These are phyloP conservation scores for Spilosoma lubricipeda DNA, from an alignment of 2,888 invertebrate species.

Conservation along the genomic window DNA sequence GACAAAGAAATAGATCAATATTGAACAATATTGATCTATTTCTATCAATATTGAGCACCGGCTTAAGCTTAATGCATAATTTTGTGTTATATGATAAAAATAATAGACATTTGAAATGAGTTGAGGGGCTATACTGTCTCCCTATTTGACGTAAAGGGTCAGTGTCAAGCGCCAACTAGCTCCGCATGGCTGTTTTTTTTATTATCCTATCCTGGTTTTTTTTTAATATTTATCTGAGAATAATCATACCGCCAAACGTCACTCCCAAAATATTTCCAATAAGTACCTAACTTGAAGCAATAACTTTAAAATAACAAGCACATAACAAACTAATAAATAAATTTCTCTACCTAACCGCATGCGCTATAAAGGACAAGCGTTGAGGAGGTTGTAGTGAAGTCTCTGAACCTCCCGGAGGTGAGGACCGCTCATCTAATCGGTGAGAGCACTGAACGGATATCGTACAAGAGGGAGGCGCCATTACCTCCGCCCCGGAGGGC, in stretches of 20 bases:
- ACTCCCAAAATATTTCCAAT: constrained; percentile 14
- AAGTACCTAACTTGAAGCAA: neutral
- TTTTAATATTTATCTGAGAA: neutral
- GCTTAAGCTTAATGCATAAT: too few relatives aligned
- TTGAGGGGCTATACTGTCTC: neutral
- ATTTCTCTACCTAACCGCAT: constrained; percentile 67
- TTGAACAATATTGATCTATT: too few relatives aligned
- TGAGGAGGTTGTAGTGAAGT: constrained; percentile 74
- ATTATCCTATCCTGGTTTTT: neutral
- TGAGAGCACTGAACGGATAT: constrained; percentile 43
- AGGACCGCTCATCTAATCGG: constrained; percentile 71
- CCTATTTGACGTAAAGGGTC: too few relatives aligned
- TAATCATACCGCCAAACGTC: neutral
- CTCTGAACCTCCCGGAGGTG: constrained; percentile 75
- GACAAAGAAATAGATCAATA: neutral
- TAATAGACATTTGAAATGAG: neutral
- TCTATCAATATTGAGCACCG: too few relatives aligned
- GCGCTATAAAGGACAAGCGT: constrained; percentile 73
- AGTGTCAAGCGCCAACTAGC: too few relatives aligned
- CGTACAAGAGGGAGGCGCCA: constrained; percentile 68
- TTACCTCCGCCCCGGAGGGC: constrained; percentile 77
- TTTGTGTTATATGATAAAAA: too few relatives aligned
- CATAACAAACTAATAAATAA: constrained; percentile 27
- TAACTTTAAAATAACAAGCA: constrained; percentile 4
- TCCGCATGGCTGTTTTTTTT: neutral